Evolutionary conservation across 2,888 invertebrate genomes (phyloP).

Genomic region (Mycalesis mineus): DNA sequence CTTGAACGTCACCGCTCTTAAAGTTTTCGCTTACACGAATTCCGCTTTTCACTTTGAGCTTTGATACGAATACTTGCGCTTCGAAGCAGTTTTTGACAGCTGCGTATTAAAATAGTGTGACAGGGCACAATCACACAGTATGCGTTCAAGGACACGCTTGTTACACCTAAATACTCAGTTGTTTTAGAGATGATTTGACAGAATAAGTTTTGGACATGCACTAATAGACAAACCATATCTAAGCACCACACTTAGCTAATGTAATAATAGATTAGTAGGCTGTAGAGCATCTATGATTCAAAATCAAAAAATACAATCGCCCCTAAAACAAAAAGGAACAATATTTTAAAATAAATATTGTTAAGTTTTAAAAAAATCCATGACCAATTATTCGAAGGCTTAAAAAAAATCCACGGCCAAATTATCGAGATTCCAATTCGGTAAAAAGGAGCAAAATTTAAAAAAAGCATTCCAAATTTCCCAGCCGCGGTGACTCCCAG

Average conservation of each 20-base stretch:
- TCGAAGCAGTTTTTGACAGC: slow-evolving; percentile 34
- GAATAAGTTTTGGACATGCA: slow-evolving; percentile 14
- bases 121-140: slow-evolving; percentile 43
- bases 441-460: slow-evolving; percentile 30
- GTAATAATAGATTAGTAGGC: slow-evolving; percentile 15
- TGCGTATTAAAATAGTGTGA: slow-evolving; percentile 38
- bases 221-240: slow-evolving; percentile 18
- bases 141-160: slow-evolving; percentile 40
- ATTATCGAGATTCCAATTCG: slow-evolving; percentile 4
- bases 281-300: background rate
- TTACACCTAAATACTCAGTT: slow-evolving; percentile 12
- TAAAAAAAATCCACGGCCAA: background rate
- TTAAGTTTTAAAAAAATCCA: background rate
- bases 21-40: slow-evolving; percentile 53
- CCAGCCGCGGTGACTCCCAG: slow-evolving; percentile 85
- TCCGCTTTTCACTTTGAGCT: slow-evolving; percentile 60
- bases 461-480: slow-evolving; percentile 45
- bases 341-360: too few relatives aligned
- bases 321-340: background rate
- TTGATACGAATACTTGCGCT: slow-evolving; percentile 50
- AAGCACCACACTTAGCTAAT: slow-evolving; percentile 23
- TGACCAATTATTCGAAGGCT: background rate
- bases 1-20: slow-evolving; percentile 60
- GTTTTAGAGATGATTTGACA: slow-evolving; percentile 16
- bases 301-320: background rate